phyloP scores from a whole-genome alignment of 2,888 invertebrate genomes.

The Cantharis lateralis region DNA sequence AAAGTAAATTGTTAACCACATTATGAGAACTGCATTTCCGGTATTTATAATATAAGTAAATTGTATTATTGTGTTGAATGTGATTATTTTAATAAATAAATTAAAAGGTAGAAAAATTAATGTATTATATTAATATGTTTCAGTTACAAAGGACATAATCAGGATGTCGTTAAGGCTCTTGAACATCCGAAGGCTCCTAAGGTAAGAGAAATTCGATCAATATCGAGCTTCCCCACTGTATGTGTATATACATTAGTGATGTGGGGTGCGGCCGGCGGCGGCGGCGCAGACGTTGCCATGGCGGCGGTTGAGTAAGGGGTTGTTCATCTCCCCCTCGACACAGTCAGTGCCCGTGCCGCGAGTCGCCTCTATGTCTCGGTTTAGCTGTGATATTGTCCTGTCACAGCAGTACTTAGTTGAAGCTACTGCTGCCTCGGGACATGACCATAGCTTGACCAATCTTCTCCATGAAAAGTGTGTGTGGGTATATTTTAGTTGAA shows the following conservation, averaged over 20 bases:
- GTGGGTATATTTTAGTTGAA: constrained; percentile 7
- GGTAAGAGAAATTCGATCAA: constrained; percentile 43
- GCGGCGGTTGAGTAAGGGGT: constrained; percentile 50
- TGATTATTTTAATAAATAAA: background rate
- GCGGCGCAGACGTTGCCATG: constrained; percentile 56
- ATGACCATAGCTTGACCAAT: constrained; percentile 67
- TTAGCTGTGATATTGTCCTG: constrained; percentile 88
- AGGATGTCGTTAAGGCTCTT: constrained; percentile 11
- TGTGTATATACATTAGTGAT: constrained; percentile 56
- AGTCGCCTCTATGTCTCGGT: constrained; percentile 50
- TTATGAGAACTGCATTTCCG: background rate
- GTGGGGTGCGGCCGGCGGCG: constrained; percentile 56
- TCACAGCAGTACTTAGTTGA: constrained; percentile 89
- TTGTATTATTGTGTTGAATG: background rate
- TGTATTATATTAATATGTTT: constrained; percentile 11
- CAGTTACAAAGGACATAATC: constrained; percentile 19
- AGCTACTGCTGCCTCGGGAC: constrained; percentile 93
- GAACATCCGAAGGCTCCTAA: constrained; percentile 21
- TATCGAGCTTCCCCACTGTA: constrained; percentile 43
- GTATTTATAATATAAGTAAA: too few relatives aligned
- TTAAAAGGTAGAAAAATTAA: background rate
- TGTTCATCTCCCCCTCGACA: constrained; percentile 55
- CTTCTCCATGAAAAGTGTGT: constrained; percentile 8
- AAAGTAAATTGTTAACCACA: background rate
- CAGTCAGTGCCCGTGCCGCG: constrained; percentile 62